Evolutionary conservation across 2,113 vertebrate species (phyloP).

Genomic region (Bubalus kerabau): DNA sequence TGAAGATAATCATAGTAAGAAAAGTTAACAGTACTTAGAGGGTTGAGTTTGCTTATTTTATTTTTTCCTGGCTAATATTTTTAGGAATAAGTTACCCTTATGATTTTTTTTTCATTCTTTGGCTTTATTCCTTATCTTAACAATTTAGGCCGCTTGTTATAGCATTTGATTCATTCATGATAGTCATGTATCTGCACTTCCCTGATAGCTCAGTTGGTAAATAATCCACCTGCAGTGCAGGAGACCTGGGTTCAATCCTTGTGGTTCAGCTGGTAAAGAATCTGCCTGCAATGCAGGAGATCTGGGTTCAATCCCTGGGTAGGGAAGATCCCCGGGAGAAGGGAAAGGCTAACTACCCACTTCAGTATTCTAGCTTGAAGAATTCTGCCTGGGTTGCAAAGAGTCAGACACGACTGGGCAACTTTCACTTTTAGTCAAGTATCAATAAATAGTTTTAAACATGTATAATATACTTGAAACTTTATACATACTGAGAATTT

Average conservation of each 20-base stretch:
- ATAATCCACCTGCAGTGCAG: background rate
- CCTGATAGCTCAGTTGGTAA: background rate
- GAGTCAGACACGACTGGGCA: background rate
- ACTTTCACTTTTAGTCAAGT: background rate
- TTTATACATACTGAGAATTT: background rate
- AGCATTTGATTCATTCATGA: background rate
- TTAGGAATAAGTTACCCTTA: background rate
- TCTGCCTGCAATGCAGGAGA: background rate
- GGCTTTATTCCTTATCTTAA: constrained; percentile 1
- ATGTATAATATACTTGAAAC: background rate
- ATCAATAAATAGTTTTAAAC: background rate
- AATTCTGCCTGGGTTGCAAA: background rate
- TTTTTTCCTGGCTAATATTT: background rate
- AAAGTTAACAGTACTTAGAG: background rate
- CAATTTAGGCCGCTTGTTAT: background rate
- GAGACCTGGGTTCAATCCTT: background rate
- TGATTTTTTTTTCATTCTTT: background rate
- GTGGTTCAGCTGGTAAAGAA: background rate
- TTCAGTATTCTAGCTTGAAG: background rate
- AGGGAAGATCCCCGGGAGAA: background rate
- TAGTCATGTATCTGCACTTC: background rate
- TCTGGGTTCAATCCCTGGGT: background rate
- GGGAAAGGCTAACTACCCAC: background rate
- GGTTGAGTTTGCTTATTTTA: background rate
- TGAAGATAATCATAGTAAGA: background rate